Percentiles rank a stretch among this genome's conserved stretches.
Evolutionary conservation across 2,797 vertebrate species (phyloP).

Genomic region (Enteromius trimaculatus): DNA sequence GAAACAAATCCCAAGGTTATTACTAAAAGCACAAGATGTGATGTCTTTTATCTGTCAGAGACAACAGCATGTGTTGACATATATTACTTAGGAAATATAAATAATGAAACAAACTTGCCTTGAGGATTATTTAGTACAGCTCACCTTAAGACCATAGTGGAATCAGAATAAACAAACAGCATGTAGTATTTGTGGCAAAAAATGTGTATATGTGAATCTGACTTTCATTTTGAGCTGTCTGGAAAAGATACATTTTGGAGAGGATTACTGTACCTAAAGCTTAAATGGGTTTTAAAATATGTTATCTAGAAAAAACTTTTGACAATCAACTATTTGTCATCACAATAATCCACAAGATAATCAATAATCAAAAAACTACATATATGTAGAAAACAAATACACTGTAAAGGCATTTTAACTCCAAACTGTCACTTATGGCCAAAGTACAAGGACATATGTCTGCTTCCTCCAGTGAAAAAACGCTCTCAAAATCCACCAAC

Average conservation of each 20-base stretch:
- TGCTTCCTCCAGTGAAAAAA: neutral
- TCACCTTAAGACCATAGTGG: neutral
- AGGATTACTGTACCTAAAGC: constrained; percentile 53
- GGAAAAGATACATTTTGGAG: constrained; percentile 42
- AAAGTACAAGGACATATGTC: neutral
- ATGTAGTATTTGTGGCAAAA: neutral
- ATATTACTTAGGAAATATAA: constrained; percentile 31
- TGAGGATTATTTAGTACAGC: constrained; percentile 39
- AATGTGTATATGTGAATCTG: constrained; percentile 11
- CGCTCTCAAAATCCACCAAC: neutral
- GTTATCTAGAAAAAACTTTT: constrained; percentile 40
- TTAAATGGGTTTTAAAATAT: constrained; percentile 43
- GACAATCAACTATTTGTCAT: neutral
- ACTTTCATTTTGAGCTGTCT: constrained; percentile 33
- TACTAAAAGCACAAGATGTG: neutral
- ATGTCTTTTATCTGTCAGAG: constrained; percentile 22
- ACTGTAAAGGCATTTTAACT: neutral
- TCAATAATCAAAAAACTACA: neutral
- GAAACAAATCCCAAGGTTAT: constrained; percentile 5
- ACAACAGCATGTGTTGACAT: neutral
- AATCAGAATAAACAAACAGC: constrained; percentile 5
- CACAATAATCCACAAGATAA: neutral
- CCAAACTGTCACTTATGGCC: neutral
- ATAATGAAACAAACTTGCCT: constrained; percentile 42
- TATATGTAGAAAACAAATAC: neutral